Percentiles rank a stretch among this genome's conserved stretches.
phyloP scores from a whole-genome alignment of 2,113 vertebrate species.

The Hemiscyllium ocellatum region DNA sequence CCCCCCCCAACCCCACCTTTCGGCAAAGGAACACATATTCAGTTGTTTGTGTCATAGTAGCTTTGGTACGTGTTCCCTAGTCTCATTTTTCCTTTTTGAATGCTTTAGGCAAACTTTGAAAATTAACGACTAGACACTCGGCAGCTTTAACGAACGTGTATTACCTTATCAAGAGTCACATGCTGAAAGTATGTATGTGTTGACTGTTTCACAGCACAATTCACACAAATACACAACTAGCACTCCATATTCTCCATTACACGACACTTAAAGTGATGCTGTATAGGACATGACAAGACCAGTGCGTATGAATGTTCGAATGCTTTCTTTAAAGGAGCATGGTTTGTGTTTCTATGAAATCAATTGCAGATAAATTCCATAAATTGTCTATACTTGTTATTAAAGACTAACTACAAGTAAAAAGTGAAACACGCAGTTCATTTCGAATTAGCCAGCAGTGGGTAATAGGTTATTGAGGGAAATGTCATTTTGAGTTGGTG shows the following conservation, averaged over 20 bases:
- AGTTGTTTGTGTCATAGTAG: background rate
- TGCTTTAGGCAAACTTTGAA: background rate
- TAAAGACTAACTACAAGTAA: background rate
- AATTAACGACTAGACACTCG: background rate
- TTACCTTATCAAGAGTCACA: background rate
- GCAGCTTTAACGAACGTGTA: background rate
- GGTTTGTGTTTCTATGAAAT: background rate
- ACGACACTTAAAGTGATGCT: background rate
- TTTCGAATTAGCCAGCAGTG: slow-evolving; percentile 26
- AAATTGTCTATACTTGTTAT: background rate
- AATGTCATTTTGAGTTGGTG: background rate
- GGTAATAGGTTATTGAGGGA: slow-evolving; percentile 10
- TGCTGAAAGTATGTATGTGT: background rate
- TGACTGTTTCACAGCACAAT: background rate
- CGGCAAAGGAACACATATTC: background rate
- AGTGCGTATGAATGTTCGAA: background rate
- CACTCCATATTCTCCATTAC: background rate
- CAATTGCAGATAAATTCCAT: background rate
- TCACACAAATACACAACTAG: background rate
- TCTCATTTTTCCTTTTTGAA: background rate
- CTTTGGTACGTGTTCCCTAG: background rate
- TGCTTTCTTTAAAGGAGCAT: background rate
- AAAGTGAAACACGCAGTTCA: background rate
- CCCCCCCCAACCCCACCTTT: too few species aligned
- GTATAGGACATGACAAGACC: background rate